Evolutionary conservation across 1,140 invertebrate species (phyloP).

Genomic region (Drosophila ficusphila): DNA sequence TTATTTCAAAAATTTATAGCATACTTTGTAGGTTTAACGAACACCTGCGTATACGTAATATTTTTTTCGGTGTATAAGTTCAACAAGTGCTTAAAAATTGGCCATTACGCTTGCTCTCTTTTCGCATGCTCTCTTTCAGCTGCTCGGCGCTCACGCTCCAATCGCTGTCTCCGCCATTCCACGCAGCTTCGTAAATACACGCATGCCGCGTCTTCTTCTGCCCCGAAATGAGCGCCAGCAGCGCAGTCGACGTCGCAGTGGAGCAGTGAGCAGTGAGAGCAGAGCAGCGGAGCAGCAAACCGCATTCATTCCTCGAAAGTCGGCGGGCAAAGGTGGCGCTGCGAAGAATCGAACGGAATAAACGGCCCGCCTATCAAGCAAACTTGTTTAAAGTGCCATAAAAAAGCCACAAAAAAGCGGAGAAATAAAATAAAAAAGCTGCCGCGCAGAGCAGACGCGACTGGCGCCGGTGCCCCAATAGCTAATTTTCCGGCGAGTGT

Average conservation of each 20-base stretch:
- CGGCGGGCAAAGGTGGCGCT: slow-evolving; percentile 38
- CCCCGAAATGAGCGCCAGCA: background rate
- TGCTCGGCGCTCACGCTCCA: slow-evolving; percentile 34
- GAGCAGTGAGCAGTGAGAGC: slow-evolving; percentile 1
- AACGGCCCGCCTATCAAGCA: slow-evolving; percentile 45
- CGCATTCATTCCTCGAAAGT: slow-evolving; percentile 38
- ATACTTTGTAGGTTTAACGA: background rate
- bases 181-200: slow-evolving; percentile 76
- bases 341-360: slow-evolving; percentile 4
- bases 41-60: background rate
- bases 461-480: slow-evolving; percentile 51
- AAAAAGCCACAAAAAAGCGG: slow-evolving; percentile 39
- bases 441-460: slow-evolving; percentile 30
- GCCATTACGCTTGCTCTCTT: slow-evolving; percentile 1
- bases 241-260: slow-evolving; percentile 6
- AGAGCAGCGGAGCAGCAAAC: slow-evolving; percentile 1
- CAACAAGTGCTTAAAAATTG: slow-evolving; percentile 61
- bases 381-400: slow-evolving; percentile 58
- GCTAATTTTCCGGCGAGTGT: slow-evolving; percentile 43
- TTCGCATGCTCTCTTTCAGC: background rate
- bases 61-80: slow-evolving; percentile 28
- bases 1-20: background rate
- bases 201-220: slow-evolving; percentile 57
- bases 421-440: slow-evolving; percentile 20
- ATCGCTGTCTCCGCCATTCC: slow-evolving; percentile 47